Base-by-base conservation (phyloP, 2,797 vertebrate genomes). In the Pelochelys cantorii region DNA sequence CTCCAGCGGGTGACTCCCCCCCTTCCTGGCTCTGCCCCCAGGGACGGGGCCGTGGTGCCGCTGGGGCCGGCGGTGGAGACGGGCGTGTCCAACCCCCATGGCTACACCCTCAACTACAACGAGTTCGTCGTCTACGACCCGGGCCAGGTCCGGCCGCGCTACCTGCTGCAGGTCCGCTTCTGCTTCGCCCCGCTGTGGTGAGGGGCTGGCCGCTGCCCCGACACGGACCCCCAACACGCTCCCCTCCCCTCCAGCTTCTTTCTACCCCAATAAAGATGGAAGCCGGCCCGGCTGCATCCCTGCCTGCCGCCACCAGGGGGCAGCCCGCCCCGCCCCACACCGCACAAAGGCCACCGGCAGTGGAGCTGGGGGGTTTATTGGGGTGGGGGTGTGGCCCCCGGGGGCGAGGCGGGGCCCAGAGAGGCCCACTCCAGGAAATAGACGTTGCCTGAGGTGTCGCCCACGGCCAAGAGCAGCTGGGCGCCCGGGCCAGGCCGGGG, bases 21-120 rank as follows among this genome's bases (percentile, higher is more conserved):
- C 54, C n/a, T n/a, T 90, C 9, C 37, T 37, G 53, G 53, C 78
- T 96, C 85, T n/a, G 65, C 88, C 94, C 55, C 29, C 97, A 99
- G 99, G 89, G 97, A 98, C 17, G 98, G 98, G 3, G 93, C 95
- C 57, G 96, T 93, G 0, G 98, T 99, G 42, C 99, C 99, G 0
- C 94, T 99, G 97, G 99, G 99, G 2, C 99, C 99, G 0, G 96
- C 96, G 0, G 83, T 94, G 86, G 97, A 97, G 90, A 99, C 98
- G 0, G 97, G 97, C 4, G 82, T 98, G 81, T 94, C 92, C 5
- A 98, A 97, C 79, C 86, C 82, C 2, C 95, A 89, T 3, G 97
- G 97, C n/a, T 99, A 99, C 94, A 98, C 98, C 3, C 98, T 99
- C 23, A 98, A 99, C 81, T 99, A 99, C 97, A 99, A 99, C 11